Conservation (phyloP, 2,113 vertebrate genomes). For the Rhea pennata region DNA sequence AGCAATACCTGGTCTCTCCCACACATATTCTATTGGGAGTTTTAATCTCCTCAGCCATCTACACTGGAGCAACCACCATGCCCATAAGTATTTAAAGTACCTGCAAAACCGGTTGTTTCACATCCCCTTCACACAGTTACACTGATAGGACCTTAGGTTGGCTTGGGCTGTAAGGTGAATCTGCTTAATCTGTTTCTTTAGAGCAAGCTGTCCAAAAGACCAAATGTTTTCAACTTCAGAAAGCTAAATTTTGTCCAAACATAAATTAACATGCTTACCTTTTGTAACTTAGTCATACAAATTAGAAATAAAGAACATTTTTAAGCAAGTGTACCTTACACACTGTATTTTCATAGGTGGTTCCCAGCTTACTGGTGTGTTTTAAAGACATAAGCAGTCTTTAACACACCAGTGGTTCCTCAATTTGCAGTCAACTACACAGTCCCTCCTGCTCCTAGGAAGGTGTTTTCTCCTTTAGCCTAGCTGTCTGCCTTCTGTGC, state of each 20-base stretch:
- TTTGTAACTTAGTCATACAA: neutral
- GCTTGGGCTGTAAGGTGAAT: neutral
- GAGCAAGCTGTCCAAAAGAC: neutral
- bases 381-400: neutral
- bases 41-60: neutral
- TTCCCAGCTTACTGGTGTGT: neutral
- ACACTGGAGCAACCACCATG: neutral
- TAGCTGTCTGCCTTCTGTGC: neutral
- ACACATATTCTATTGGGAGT: neutral
- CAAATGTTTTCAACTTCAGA: neutral
- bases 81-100: neutral
- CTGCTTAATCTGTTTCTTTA: neutral
- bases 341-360: neutral
- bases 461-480: neutral
- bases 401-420: neutral
- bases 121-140: neutral
- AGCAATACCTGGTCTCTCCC: neutral
- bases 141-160: neutral
- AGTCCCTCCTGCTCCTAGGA: neutral
- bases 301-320: neutral
- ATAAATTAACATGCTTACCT: neutral
- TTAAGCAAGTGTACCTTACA: neutral
- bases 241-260: neutral
- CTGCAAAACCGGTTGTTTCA: neutral
- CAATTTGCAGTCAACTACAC: neutral